These are phyloP conservation scores for Himalopsyche phryganea DNA, from an alignment of 1,140 invertebrate genomes.

Conservation along the genomic window DNA sequence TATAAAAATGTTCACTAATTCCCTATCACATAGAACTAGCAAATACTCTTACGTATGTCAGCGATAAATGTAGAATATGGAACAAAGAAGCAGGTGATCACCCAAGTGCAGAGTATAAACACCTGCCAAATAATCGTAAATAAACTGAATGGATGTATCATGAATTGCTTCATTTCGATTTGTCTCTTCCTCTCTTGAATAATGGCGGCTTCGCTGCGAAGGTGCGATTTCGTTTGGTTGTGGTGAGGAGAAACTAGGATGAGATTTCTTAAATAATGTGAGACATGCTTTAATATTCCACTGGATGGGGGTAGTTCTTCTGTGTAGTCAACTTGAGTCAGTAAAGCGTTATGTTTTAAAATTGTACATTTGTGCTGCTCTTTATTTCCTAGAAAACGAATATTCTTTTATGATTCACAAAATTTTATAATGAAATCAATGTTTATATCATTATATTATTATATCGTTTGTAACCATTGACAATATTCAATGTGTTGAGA, in stretches of 20 bases:
- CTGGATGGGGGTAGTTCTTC: slow-evolving; percentile 8
- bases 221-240: not conserved
- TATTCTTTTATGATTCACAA: too few relatives aligned
- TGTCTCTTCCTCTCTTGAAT: slow-evolving; percentile 9
- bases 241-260: slow-evolving; percentile 6
- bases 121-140: slow-evolving; percentile 9
- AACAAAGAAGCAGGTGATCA: slow-evolving; percentile 2
- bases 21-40: not conserved
- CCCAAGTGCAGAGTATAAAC: slow-evolving; percentile 6
- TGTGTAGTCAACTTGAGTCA: slow-evolving; percentile 11
- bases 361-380: slow-evolving; percentile 8
- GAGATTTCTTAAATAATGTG: not conserved
- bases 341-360: not conserved
- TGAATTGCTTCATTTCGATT: slow-evolving; percentile 10
- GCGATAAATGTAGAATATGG: slow-evolving; percentile 5
- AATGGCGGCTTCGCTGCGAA: slow-evolving; percentile 5
- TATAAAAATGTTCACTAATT: not conserved
- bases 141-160: slow-evolving; percentile 18
- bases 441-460: too few relatives aligned
- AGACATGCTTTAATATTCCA: not conserved
- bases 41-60: not conserved
- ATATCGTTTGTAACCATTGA: too few relatives aligned
- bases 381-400: too few relatives aligned
- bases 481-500: too few relatives aligned
- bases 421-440: too few relatives aligned